These are phyloP conservation scores for Rotaria macrura DNA, from an alignment of 2,888 invertebrate genomes.

Conservation along the genomic window DNA sequence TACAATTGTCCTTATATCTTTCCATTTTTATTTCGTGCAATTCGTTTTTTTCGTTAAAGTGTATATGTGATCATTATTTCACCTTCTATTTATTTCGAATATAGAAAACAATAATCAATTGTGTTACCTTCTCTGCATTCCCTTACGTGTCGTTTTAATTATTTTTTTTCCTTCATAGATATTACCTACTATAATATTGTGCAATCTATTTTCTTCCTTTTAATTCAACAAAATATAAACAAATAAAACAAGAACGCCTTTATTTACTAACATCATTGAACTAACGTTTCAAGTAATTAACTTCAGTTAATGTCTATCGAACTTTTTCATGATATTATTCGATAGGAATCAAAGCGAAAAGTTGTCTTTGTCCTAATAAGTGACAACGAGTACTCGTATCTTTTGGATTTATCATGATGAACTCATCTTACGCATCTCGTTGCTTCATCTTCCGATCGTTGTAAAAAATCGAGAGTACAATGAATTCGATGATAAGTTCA, in stretches of 20 bases:
- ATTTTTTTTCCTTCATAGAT: background rate
- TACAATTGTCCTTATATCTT: background rate
- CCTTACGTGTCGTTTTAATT: background rate
- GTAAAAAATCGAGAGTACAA: too few species aligned
- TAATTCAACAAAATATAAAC: background rate
- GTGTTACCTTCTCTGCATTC: background rate
- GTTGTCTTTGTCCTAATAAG: too few species aligned
- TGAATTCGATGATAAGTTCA: too few species aligned
- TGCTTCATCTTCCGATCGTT: too few species aligned
- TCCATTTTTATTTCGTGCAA: background rate
- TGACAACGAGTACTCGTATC: too few species aligned
- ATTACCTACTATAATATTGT: background rate
- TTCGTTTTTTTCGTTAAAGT: background rate
- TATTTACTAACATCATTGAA: background rate
- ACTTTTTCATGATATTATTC: too few species aligned
- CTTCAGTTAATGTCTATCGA: too few species aligned
- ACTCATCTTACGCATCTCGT: too few species aligned
- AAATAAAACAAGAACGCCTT: background rate
- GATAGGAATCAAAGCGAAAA: too few species aligned
- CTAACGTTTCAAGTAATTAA: too few species aligned
- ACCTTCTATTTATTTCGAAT: background rate
- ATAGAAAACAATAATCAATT: background rate
- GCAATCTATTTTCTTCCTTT: background rate
- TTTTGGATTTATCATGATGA: too few species aligned
- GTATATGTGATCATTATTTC: background rate